A percentile compares a stretch with the other conserved stretches of the same genome.
Conservation (phyloP, 1,140 invertebrate genomes). For the Papilio polytes region DNA sequence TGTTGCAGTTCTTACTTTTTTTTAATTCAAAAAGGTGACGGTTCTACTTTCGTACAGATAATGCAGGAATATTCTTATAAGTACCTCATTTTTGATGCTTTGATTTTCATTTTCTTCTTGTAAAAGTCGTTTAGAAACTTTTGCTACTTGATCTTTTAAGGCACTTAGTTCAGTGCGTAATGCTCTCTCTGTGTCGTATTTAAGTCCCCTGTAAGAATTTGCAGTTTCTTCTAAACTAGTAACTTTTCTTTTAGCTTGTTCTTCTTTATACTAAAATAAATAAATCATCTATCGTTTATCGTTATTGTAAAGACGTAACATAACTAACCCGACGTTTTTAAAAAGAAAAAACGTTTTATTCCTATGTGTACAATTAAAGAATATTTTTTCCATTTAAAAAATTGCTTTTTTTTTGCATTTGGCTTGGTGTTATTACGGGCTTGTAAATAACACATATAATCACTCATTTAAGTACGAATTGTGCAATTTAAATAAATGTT, state of each 20-base stretch:
- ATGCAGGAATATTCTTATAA: neutral
- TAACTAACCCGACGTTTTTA: too few relatives aligned
- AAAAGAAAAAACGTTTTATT: neutral
- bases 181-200: conserved; percentile 60
- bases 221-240: conserved; percentile 51
- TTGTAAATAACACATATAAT: neutral
- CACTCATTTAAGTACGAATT: neutral
- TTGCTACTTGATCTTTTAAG: conserved; percentile 56
- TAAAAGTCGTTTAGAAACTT: conserved; percentile 57
- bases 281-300: neutral
- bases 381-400: too few relatives aligned
- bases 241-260: conserved; percentile 63
- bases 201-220: conserved; percentile 57
- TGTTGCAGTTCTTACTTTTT: too few relatives aligned
- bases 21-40: too few relatives aligned
- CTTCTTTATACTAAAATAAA: conserved; percentile 68
- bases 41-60: too few relatives aligned
- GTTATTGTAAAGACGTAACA: neutral
- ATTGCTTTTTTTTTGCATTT: neutral
- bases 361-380: too few relatives aligned
- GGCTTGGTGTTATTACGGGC: neutral
- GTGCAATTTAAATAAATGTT: too few relatives aligned
- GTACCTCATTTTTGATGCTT: conserved; percentile 57
- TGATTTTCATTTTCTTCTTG: conserved; percentile 53
- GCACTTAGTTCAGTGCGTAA: conserved; percentile 58